Base-by-base conservation (phyloP, 37 sponge, comb jelly and placozoan genomes). In the Halichondria panicea region DNA sequence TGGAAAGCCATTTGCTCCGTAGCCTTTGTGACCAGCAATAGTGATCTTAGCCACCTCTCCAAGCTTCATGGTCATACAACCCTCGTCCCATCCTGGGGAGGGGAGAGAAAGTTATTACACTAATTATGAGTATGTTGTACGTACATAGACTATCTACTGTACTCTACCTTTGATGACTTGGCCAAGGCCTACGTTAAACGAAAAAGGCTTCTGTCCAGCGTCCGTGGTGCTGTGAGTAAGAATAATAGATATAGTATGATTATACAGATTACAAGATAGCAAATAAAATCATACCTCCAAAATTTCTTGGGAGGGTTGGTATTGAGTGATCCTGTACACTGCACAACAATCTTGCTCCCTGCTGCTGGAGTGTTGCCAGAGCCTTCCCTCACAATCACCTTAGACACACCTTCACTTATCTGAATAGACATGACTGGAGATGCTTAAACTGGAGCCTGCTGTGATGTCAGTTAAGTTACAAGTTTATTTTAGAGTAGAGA, bases 1-100 rank as follows among this genome's bases (percentile, higher is more conserved):
- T 22, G 90, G 78, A 37, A 93, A 93, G n/a, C 94, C 94, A 41
- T 55, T 59, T 1, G 68, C 61, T 18, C 94, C 94, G 68, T 93
- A 93, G 1, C 89, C 94, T 64, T 86, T 82, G 42, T 68, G 60
- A 9, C 83, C 83, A 62, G 80, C 62, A 31, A 93, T 85, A 34
- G 55, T 57, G 41, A 93, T 70, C 54, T 65, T 68, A 8, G 94
- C 91, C 42, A 28, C 66, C 70, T 93, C 94, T 69, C 90, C 90
- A 39, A 55, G 40, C 18, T 27, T 31, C 94, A 93, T 93, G 8
- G 94, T 81, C 48, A 93, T 39, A 48, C 90, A 89, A 9, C 94
- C 94, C 36, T 93, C 77, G 63, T 93, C 94, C 94, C 94, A 93
- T 13, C 94, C 94, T 82, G 78, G 38, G 48, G 43, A 33, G 62